Percentiles rank a stretch among this genome's conserved stretches.
These are phyloP conservation scores for Crocodylus rhombifer DNA, from an alignment of 2,797 vertebrate genomes.

Conservation along the genomic window DNA sequence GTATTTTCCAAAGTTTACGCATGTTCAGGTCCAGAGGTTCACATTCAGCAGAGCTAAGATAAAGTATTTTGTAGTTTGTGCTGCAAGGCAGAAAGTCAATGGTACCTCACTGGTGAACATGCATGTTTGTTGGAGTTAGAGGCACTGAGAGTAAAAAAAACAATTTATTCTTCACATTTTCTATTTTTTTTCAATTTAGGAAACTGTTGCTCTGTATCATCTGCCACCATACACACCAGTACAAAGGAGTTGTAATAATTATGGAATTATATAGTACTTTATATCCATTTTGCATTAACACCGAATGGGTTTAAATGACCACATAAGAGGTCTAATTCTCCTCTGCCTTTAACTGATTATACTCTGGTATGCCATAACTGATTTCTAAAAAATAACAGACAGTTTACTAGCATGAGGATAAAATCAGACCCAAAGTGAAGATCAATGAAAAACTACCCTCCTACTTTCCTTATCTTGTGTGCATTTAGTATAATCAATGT, in stretches of 20 bases:
- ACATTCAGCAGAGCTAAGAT: conserved; percentile 33
- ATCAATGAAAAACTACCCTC: not conserved
- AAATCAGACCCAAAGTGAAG: not conserved
- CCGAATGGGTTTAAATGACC: not conserved
- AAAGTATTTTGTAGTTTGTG: conserved; percentile 43
- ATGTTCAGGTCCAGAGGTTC: not conserved
- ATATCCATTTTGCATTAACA: not conserved
- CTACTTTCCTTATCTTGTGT: not conserved
- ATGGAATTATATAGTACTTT: not conserved
- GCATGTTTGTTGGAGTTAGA: conserved; percentile 6
- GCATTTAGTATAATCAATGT: not conserved
- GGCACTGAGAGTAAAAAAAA: conserved; percentile 38
- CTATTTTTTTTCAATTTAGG: too few relatives aligned
- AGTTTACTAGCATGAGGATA: not conserved
- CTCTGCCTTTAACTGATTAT: not conserved
- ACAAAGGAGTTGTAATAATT: not conserved
- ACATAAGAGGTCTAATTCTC: not conserved
- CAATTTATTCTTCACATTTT: not conserved
- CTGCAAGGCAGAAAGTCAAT: conserved; percentile 30
- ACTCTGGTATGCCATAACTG: not conserved
- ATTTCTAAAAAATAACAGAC: not conserved
- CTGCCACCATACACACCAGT: not conserved
- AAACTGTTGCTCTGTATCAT: not conserved
- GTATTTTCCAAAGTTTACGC: not conserved
- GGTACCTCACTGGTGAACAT: conserved; percentile 32